These are phyloP conservation scores for Porites australiensis DNA, from an alignment of 64 coral and sea anemone genomes.

Conservation along the genomic window DNA sequence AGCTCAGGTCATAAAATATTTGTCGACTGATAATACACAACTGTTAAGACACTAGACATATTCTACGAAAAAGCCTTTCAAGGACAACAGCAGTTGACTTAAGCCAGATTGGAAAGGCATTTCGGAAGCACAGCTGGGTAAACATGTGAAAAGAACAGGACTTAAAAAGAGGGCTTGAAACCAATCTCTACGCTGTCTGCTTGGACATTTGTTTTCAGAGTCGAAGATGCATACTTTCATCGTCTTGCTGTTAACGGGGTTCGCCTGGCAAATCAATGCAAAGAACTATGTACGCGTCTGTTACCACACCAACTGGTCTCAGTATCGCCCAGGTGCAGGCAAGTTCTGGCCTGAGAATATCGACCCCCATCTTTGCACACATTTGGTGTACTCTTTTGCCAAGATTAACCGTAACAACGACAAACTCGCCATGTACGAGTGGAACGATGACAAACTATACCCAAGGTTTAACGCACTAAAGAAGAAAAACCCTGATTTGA, in stretches of 20 bases:
- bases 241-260: constrained; percentile 38
- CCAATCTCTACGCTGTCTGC: too few species aligned
- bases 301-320: constrained; percentile 81
- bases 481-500: constrained; percentile 32
- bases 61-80: background rate
- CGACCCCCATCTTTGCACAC: constrained; percentile 63
- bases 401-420: constrained; percentile 66
- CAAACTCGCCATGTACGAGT: constrained; percentile 75
- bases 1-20: background rate
- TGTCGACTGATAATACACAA: too few species aligned
- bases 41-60: background rate
- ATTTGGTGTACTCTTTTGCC: constrained; percentile 75
- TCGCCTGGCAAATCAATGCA: constrained; percentile 42
- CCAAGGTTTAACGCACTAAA: constrained; percentile 72
- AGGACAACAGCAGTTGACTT: background rate
- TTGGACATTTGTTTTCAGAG: background rate
- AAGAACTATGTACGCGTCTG: constrained; percentile 70
- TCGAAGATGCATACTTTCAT: constrained; percentile 14
- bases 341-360: constrained; percentile 76
- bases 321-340: constrained; percentile 57
- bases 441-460: constrained; percentile 85
- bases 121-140: background rate
- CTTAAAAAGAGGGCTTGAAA: background rate
- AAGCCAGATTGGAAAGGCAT: background rate
- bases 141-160: background rate